phyloP scores from a whole-genome alignment of 2,888 invertebrate species.

The Metacarcinus magister region DNA sequence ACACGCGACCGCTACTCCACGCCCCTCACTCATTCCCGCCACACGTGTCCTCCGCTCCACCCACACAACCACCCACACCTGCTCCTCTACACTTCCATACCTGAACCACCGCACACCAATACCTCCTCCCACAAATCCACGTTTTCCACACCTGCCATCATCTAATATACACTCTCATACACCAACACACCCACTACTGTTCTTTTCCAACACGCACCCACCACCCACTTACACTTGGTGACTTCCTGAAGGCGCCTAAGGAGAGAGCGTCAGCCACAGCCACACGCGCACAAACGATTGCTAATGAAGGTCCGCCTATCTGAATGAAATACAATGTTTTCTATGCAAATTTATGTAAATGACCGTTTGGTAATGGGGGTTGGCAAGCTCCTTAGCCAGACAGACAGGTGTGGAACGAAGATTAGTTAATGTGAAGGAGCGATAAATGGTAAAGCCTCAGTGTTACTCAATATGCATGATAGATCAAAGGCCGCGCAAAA shows the following conservation, averaged over 20 bases:
- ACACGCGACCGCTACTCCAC: constrained; percentile 19
- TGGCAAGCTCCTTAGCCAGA: constrained; percentile 4
- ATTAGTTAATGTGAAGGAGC: constrained; percentile 12
- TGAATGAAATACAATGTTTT: constrained; percentile 45
- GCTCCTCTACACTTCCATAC: not conserved
- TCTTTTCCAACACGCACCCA: no score
- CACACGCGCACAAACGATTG: constrained; percentile 27
- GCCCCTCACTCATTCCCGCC: not conserved
- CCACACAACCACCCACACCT: not conserved
- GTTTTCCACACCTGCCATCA: not conserved
- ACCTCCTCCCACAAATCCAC: not conserved
- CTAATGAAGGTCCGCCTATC: not conserved
- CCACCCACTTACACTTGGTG: not conserved
- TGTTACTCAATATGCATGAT: not conserved
- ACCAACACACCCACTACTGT: no score
- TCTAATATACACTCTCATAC: no score
- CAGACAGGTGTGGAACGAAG: not conserved
- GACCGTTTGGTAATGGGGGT: not conserved
- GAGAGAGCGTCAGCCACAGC: not conserved
- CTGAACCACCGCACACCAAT: not conserved
- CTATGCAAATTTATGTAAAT: constrained; percentile 27
- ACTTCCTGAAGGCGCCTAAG: not conserved
- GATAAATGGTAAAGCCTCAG: not conserved
- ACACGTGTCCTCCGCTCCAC: not conserved
- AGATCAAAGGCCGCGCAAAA: not conserved